A percentile compares a stretch with the other conserved stretches of the same genome.
Evolutionary conservation across 1,140 invertebrate species (phyloP).

Genomic region (Meloidogyne hapla): DNA sequence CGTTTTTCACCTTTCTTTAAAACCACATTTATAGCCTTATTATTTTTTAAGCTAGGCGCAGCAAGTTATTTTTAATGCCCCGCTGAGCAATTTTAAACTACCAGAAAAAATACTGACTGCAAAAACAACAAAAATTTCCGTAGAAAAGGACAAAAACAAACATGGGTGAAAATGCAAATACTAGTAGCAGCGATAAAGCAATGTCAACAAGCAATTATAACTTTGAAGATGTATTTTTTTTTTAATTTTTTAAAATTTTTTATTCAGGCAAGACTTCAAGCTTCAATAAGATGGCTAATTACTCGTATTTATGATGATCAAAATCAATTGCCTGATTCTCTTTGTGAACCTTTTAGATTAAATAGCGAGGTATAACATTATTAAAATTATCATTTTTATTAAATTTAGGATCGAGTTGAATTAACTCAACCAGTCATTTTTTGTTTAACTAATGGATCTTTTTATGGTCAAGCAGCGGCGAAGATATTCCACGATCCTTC

Average conservation of each 20-base stretch:
- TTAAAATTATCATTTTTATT: conserved; percentile 13
- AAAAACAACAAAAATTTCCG: neutral
- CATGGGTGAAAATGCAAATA: neutral
- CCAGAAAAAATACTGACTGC: neutral
- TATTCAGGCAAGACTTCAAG: conserved; percentile 89
- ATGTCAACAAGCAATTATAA: conserved; percentile 20
- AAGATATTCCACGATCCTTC: conserved; percentile 96
- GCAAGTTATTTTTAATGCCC: neutral
- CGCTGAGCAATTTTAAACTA: neutral
- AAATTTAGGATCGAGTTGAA: conserved; percentile 80
- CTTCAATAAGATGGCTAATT: conserved; percentile 93
- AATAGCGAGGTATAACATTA: conserved; percentile 30
- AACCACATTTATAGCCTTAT: neutral
- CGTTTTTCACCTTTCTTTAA: neutral
- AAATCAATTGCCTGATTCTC: conserved; percentile 81
- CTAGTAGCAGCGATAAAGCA: neutral
- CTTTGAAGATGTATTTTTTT: conserved; percentile 1
- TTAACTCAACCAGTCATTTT: conserved; percentile 88
- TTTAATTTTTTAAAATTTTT: neutral
- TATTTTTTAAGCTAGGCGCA: neutral
- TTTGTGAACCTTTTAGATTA: conserved; percentile 83
- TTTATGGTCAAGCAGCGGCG: conserved; percentile 89
- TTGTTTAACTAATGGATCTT: conserved; percentile 85
- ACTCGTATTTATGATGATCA: conserved; percentile 89
- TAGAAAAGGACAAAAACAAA: neutral